A percentile compares a stretch with the other conserved stretches of the same genome.
Conservation (phyloP, 2,888 invertebrate species). For the Oscheius sp. region DNA sequence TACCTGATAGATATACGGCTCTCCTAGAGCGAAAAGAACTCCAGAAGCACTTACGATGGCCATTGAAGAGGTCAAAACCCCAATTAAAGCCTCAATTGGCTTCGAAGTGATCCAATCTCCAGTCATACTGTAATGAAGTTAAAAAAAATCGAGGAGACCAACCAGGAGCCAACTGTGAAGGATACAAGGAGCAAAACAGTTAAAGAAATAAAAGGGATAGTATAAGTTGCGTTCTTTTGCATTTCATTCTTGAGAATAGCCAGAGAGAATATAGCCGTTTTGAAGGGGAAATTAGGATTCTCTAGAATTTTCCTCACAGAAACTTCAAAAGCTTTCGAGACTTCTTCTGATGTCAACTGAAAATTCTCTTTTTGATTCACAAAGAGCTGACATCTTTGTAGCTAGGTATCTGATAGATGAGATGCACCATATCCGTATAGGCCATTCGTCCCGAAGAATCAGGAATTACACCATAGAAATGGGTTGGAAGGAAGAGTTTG, state of each 20-base stretch:
- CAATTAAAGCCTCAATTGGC: conserved; percentile 68
- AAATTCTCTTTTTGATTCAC: conserved; percentile 11
- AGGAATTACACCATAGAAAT: conserved; percentile 66
- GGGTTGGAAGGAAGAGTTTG: conserved; percentile 68
- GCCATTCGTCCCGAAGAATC: conserved; percentile 50
- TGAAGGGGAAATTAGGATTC: conserved; percentile 29
- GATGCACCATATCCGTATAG: conserved; percentile 64
- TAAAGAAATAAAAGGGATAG: conserved; percentile 67
- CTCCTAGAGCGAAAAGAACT: conserved; percentile 62
- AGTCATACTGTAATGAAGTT: conserved; percentile 57
- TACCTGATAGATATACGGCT: conserved; percentile 67
- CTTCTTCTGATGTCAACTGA: conserved; percentile 63
- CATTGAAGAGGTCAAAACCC: conserved; percentile 64
- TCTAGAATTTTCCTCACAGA: conserved; percentile 50
- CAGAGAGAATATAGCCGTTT: conserved; percentile 57
- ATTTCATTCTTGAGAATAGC: conserved; percentile 68
- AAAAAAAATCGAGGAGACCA: background rate
- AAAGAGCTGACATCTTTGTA: conserved; percentile 50
- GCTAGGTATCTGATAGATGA: conserved; percentile 61
- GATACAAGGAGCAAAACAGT: conserved; percentile 65
- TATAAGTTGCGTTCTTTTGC: conserved; percentile 69
- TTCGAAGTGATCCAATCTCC: conserved; percentile 69
- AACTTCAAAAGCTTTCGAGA: conserved; percentile 58
- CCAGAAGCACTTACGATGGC: conserved; percentile 67
- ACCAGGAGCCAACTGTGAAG: conserved; percentile 68